Conservation (phyloP, 2,888 invertebrate species). For the Drosophila lutescens region DNA sequence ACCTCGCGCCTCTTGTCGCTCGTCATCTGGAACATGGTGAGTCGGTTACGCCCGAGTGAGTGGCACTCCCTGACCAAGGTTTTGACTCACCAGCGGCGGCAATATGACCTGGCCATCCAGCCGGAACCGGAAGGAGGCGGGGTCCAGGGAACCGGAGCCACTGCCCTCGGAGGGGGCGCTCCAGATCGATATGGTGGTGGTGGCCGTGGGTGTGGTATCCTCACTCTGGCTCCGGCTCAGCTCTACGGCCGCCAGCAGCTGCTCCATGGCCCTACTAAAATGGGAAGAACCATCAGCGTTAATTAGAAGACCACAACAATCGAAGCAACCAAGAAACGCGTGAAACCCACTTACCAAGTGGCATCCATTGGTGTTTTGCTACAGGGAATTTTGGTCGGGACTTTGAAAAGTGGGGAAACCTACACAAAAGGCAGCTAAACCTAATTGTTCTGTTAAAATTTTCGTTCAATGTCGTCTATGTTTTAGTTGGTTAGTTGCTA, state of each 20-base stretch:
- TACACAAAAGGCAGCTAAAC: background rate
- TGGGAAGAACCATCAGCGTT: background rate
- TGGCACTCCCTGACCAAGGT: slow-evolving; percentile 29
- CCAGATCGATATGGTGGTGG: slow-evolving; percentile 13
- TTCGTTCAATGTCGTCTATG: slow-evolving; percentile 21
- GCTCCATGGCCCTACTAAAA: slow-evolving; percentile 46
- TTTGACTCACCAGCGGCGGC: slow-evolving; percentile 81
- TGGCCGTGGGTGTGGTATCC: slow-evolving; percentile 6
- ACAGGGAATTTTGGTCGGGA: slow-evolving; percentile 1
- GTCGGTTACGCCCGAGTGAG: slow-evolving; percentile 40
- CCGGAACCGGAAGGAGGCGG: slow-evolving; percentile 74
- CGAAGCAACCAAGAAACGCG: background rate
- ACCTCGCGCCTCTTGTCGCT: slow-evolving; percentile 75
- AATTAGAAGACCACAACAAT: background rate
- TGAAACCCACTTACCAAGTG: slow-evolving; percentile 4
- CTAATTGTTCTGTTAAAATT: background rate
- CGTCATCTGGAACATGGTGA: slow-evolving; percentile 76
- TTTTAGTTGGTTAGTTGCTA: slow-evolving; percentile 35
- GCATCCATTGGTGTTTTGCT: slow-evolving; percentile 9
- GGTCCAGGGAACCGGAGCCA: slow-evolving; percentile 5
- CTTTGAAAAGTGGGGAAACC: background rate
- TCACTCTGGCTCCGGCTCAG: slow-evolving; percentile 22
- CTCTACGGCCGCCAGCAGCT: slow-evolving; percentile 49
- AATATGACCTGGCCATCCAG: slow-evolving; percentile 83
- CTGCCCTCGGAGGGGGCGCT: slow-evolving; percentile 1